Evolutionary conservation across 2,797 vertebrate species (phyloP).

Genomic region (Liasis olivaceus): DNA sequence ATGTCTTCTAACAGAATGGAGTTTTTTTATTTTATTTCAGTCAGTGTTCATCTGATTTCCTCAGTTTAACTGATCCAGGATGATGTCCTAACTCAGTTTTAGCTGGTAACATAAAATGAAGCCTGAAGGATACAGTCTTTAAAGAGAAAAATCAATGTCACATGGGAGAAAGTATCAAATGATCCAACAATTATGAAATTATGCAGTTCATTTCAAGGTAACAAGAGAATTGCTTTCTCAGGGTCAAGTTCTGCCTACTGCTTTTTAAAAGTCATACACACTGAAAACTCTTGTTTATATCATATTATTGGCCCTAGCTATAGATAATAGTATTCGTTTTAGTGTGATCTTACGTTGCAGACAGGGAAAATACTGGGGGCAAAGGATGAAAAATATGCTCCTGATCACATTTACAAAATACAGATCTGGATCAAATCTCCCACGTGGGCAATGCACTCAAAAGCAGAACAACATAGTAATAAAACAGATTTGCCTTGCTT

Average conservation of each 20-base stretch:
- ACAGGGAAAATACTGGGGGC: neutral
- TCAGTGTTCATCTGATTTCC: conserved; percentile 9
- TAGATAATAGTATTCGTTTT: neutral
- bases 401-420: neutral
- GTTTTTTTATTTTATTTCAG: neutral
- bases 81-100: conserved; percentile 25
- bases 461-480: neutral
- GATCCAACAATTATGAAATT: neutral
- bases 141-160: neutral
- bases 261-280: neutral
- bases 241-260: neutral
- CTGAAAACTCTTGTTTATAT: conserved; percentile 9
- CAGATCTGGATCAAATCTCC: neutral
- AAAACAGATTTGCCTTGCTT: neutral
- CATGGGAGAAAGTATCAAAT: conserved; percentile 19
- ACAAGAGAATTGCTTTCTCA: neutral
- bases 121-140: conserved; percentile 2
- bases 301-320: neutral
- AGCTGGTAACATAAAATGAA: neutral
- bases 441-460: neutral
- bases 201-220: neutral
- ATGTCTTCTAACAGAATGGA: neutral
- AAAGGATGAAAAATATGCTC: neutral
- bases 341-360: neutral
- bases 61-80: neutral